Evolutionary conservation across 2,113 vertebrate species (phyloP), one percentile per base, ranked within the genome.

Genomic region (Enhydra lutris): DNA sequence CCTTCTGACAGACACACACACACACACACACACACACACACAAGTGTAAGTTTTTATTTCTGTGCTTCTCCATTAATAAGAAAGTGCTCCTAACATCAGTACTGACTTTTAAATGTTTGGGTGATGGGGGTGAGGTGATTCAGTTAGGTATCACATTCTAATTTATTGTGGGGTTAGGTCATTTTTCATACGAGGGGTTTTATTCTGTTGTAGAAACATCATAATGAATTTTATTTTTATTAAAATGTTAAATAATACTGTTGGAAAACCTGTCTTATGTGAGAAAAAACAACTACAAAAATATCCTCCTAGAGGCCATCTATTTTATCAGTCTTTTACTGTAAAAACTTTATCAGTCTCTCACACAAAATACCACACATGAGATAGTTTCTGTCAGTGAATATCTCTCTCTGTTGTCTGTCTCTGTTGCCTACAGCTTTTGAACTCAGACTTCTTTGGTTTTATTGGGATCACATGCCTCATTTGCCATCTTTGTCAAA

Each of bases 221-320:
- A n/a, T 92, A 92, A 91, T 96, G 67, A 95, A 90, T 98, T 98
- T 94, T 88, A 96, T 97, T 98, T 98, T 97, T 94, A 98, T 97
- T 97, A 97, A 86, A 86, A 94, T 97, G 91, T 95, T 65, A 90
- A 84, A 47, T 88, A 91, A 59, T 95, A 93, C 31, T 39, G 57
- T 50, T 97, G 63, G 50, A 97, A 61, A 91, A 45, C 57, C 78
- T 91, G 55, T 95, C 97, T 97, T 94, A 96, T 18, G 55, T 36
- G 80, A 92, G 18, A 95, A 95, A 36, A 81, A 76, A 69, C 23
- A 93, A 34, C 45, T 85, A 57, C 63, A 94, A 26, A 83, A 89
- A 31, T 52, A 12, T 45, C 13, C 23, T 74, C 42, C 36, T 26
- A 71, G 36, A 82, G 11, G n/a, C 9, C 17, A 50, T 42, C 4